Evolutionary conservation across 2,113 vertebrate genomes (phyloP).

Genomic region (Nesoenas mayeri): DNA sequence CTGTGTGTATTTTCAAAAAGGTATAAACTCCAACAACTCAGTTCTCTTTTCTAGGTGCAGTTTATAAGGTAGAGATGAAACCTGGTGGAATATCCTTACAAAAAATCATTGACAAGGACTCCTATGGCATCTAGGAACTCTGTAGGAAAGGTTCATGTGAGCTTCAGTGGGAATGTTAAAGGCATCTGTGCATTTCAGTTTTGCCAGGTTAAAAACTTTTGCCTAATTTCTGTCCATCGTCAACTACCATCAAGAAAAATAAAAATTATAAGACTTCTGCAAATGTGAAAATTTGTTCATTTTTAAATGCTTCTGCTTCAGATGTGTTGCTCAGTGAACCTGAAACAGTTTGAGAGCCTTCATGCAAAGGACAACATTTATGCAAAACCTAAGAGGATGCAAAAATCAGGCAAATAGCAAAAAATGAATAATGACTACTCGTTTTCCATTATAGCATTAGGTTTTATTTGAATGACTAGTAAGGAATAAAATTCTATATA

Average conservation of each 20-base stretch:
- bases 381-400: neutral
- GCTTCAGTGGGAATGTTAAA: fast-evolving
- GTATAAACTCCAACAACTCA: neutral
- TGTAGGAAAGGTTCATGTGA: neutral
- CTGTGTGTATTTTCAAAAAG: neutral
- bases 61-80: neutral
- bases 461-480: neutral
- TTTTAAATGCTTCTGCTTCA: neutral
- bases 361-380: neutral
- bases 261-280: neutral
- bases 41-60: neutral
- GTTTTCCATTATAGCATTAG: neutral
- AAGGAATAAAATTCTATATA: neutral
- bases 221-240: neutral
- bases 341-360: neutral
- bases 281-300: neutral
- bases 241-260: neutral
- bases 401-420: neutral
- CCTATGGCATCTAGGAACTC: neutral
- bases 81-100: neutral
- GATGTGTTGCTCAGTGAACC: neutral
- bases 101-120: neutral
- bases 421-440: neutral
- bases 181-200: neutral
- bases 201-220: neutral